Base-by-base conservation (phyloP, 2,113 vertebrate species). In the Cottus gobio region DNA sequence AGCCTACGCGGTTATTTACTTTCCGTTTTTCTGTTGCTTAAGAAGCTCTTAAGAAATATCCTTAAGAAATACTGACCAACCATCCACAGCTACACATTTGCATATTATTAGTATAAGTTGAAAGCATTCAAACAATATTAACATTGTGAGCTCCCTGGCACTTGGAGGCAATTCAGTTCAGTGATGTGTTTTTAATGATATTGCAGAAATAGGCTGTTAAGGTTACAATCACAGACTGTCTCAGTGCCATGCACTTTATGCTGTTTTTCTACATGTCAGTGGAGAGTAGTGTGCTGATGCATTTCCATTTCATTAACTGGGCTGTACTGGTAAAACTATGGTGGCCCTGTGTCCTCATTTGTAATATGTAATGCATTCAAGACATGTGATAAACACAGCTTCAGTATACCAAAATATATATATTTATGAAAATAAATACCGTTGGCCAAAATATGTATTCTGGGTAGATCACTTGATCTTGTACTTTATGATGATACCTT, bases 181-280 rank as follows among this genome's bases (percentile, higher is more conserved):
- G 31, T 71, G 64, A 82, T 84, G 77, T 71, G 52, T 58, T 83
- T 72, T 77, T 79, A 77, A 74, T 79, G 71, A 65, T 58, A 77
- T 69, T 75, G 65, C 31, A 73, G 31, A 16, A 75, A 57, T 30
- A 24, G 39, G 37, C 77, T 28, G 56, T 83, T 77, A 77, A 44
- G n/a, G 50, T 30, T 76, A 64, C 15, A 62, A 28, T 79, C 36
- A 31, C 31, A 57, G 54, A 28, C 24, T 22, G 18, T 60, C 60
- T 63, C 15, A 12, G 80, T 57, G 54, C 24, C 31, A 22, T 48
- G 57, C 22, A 28, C 36, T 52, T 50, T 39, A 46, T 58, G 68
- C 6, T 28, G 30, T 68, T 75, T 28, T 50, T 36, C 15, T 20
- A 57, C 48, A 68, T 62, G 62, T 63, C 54, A 67, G 26, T 58